phyloP scores from a whole-genome alignment of 1,140 invertebrate genomes.

The Habropoda laboriosa region DNA sequence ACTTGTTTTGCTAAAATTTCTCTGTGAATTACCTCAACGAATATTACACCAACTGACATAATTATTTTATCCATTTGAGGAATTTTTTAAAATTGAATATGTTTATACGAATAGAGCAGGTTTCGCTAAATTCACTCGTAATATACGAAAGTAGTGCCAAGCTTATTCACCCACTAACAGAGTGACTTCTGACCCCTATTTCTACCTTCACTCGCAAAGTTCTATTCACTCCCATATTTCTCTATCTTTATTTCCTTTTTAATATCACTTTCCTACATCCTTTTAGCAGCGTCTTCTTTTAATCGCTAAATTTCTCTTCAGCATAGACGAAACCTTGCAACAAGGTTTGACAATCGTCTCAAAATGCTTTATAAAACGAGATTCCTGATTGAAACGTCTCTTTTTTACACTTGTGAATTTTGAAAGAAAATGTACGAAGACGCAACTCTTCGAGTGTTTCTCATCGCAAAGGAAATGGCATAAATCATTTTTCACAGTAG shows the following conservation, averaged over 20 bases:
- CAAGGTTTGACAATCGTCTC: background rate
- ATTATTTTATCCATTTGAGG: too few relatives aligned
- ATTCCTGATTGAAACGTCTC: too few relatives aligned
- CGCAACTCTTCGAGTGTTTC: background rate
- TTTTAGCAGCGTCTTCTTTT: constrained; percentile 38
- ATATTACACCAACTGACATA: too few relatives aligned
- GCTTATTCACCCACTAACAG: constrained; percentile 72
- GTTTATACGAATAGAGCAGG: background rate
- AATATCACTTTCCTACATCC: constrained; percentile 29
- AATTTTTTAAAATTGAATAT: too few relatives aligned
- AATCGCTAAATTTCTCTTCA: constrained; percentile 63
- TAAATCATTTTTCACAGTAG: constrained; percentile 1
- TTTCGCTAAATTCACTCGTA: background rate
- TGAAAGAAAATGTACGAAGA: background rate
- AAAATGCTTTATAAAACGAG: too few relatives aligned
- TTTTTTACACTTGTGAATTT: too few relatives aligned
- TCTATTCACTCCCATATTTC: background rate
- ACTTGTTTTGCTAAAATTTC: too few relatives aligned
- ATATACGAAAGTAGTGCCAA: constrained; percentile 65
- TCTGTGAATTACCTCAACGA: too few relatives aligned
- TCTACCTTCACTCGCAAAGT: constrained; percentile 35
- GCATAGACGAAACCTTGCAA: background rate
- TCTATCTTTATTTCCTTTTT: constrained; percentile 10
- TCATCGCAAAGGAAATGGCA: background rate
- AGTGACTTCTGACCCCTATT: constrained; percentile 68